Evolutionary conservation across 2,888 invertebrate genomes (phyloP).

Genomic region (Tuta absoluta): DNA sequence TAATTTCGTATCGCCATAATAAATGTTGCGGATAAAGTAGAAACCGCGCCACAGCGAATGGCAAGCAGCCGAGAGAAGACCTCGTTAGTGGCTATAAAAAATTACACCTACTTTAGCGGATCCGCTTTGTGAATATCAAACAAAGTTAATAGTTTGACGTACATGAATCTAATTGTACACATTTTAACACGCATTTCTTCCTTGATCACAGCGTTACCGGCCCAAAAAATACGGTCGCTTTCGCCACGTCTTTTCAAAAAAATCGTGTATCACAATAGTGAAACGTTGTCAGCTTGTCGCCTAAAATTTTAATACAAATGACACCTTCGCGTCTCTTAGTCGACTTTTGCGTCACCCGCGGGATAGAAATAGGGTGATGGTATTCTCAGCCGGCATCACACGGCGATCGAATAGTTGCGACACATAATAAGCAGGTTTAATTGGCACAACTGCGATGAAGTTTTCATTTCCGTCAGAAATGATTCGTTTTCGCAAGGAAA

Average conservation of each 20-base stretch:
- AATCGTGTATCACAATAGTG: neutral
- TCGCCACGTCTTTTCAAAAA: no score
- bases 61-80: slow-evolving; percentile 39
- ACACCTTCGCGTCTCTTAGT: no score
- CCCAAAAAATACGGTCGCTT: no score
- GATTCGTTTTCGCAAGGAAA: neutral
- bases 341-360: no score
- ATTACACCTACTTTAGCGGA: slow-evolving; percentile 47
- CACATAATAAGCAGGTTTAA: slow-evolving; percentile 22
- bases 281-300: no score
- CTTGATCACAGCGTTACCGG: no score
- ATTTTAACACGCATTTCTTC: no score
- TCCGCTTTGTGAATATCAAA: slow-evolving; percentile 48
- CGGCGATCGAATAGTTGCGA: slow-evolving; percentile 35
- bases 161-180: no score
- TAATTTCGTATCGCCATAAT: slow-evolving; percentile 38
- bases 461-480: slow-evolving; percentile 5
- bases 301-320: no score
- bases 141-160: slow-evolving; percentile 38
- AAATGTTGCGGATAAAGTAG: slow-evolving; percentile 36
- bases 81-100: slow-evolving; percentile 48
- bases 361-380: no score
- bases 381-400: no score
- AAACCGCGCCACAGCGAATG: slow-evolving; percentile 20
- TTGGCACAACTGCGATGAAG: slow-evolving; percentile 21